Base-by-base conservation (phyloP, 2,888 invertebrate genomes). In the Sylvicola cinctus region DNA sequence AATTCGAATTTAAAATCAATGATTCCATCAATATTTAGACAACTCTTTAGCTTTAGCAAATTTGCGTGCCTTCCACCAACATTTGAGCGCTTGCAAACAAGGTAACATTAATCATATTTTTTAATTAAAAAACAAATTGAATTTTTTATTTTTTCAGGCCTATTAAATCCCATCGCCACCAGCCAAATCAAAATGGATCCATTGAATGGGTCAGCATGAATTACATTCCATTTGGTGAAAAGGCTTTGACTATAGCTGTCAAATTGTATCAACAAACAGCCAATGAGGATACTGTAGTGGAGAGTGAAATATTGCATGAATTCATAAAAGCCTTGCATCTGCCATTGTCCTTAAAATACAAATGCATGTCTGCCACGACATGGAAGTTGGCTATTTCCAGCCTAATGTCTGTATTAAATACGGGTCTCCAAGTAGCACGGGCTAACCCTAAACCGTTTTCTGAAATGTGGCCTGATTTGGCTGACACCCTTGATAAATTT, bases 341-440 rank as follows among this genome's bases (percentile, higher is more conserved):
- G 32, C 83, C 85, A 3, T 58, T 87, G 43, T 66, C 74, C 13
- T 64, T 79, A 59, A 84, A 84, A 57, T 85, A 87, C 48, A 68
- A 70, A 42, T 84, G 84, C 49, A 72, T 77, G 7, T 74, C 79
- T 3, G 70, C 75, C 36, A 70, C 71, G 41, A 80, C 81, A 11
- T 87, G 87, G 87, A 79, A 80, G 55, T 54, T 83, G 43, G 76
- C 79, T 11, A 77, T 83, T 25, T 71, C 70, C 35, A 74, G 79
- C 48, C 61, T 88, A 34, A 65, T 81, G 36, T 65, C 74, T 45
- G 73, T 88, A 15, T 60, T 95, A 39, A 75, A 76, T 42, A 74
- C 79, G 2, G 90, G 88, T 0, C 61, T 96, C 28, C 90, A 90
- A 5, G 65, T 93, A 15, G 91, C 91, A 16, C 68, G 88, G 44